Percentiles rank a stretch among this genome's conserved stretches.
Conservation (phyloP, 2,113 vertebrate species). For the Callochromis pleurospilus region DNA sequence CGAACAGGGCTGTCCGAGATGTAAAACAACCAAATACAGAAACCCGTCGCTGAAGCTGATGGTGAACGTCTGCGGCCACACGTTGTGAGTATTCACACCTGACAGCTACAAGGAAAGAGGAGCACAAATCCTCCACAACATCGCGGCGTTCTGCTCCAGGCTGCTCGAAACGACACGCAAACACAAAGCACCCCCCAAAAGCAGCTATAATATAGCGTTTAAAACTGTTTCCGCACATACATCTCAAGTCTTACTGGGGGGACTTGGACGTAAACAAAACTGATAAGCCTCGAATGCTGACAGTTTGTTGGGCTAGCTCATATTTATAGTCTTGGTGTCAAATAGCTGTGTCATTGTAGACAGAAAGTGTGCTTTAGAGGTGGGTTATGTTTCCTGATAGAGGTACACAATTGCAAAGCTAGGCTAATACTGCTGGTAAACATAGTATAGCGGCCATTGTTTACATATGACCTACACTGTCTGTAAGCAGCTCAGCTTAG, state of each 20-base stretch:
- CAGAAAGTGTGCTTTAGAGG: not conserved
- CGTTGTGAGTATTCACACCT: conserved; percentile 81
- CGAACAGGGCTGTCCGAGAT: conserved; percentile 90
- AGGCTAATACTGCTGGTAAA: not conserved
- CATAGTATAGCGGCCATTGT: not conserved
- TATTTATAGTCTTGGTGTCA: not conserved
- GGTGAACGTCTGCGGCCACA: conserved; percentile 98
- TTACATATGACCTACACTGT: not conserved
- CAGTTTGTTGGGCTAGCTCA: not conserved
- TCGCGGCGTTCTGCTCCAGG: not conserved
- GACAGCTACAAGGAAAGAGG: not conserved
- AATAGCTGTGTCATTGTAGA: not conserved
- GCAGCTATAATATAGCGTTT: not conserved
- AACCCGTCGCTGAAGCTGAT: conserved; percentile 94
- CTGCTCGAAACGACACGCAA: not conserved
- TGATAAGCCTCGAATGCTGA: not conserved
- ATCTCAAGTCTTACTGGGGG: not conserved
- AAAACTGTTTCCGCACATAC: not conserved
- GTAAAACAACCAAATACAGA: conserved; percentile 97
- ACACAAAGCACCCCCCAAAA: not conserved
- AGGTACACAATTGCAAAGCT: not conserved
- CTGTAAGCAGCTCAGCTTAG: not conserved
- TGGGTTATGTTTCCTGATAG: not conserved
- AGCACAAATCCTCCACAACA: not conserved
- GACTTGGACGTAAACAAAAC: not conserved